These are phyloP conservation scores for Tauraco hartlaubi DNA, from an alignment of 2,797 vertebrate species.

Conservation along the genomic window DNA sequence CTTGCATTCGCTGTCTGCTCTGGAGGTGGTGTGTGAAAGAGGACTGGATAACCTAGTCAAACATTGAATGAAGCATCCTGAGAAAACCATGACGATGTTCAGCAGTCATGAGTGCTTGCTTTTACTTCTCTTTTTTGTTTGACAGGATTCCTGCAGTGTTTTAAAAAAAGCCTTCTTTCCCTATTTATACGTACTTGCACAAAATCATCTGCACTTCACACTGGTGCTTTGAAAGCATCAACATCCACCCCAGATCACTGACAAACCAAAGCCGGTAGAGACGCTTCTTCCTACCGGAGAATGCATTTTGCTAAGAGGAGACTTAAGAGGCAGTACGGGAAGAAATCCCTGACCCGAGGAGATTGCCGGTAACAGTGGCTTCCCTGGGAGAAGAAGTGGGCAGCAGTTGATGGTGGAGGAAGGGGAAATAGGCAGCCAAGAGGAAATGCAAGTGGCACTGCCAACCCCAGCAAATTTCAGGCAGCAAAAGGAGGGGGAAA, in stretches of 20 bases:
- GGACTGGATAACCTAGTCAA: neutral
- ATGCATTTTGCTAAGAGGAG: neutral
- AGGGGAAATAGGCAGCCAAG: neutral
- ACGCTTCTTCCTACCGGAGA: neutral
- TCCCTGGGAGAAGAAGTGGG: neutral
- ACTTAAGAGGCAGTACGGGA: neutral
- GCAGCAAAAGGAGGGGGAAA: neutral
- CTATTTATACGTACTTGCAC: neutral
- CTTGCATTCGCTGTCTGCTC: neutral
- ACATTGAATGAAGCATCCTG: neutral
- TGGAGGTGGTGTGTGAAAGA: neutral
- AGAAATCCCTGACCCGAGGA: neutral
- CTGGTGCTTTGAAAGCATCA: conserved; percentile 22
- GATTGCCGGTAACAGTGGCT: neutral
- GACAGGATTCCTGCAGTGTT: neutral
- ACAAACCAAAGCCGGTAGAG: neutral
- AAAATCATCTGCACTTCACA: neutral
- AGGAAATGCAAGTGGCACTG: neutral
- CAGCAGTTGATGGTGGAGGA: neutral
- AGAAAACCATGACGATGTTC: neutral
- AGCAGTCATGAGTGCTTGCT: neutral
- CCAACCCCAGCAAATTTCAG: neutral
- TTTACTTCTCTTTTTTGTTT: neutral
- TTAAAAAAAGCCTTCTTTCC: neutral
- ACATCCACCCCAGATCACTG: conserved; percentile 19